Base-by-base conservation (phyloP, 1,140 invertebrate genomes). In the Pseudomyrmex gracilis region DNA sequence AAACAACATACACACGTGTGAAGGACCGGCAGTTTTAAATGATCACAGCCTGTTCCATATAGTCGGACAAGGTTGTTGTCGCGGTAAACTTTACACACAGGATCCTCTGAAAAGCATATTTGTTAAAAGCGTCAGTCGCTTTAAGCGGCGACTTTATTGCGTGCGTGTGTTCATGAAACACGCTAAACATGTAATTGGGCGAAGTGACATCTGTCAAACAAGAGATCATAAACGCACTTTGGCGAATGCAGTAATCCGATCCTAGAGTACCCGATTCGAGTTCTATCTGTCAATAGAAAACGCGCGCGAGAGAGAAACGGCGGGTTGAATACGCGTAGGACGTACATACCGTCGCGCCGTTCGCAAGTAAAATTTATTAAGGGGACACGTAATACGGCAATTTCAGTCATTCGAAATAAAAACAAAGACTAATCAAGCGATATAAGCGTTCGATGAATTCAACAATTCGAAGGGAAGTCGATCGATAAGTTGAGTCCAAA, bases 61-160 rank as follows among this genome's bases (percentile, higher is more conserved):
- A 67, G 53, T 7, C 67, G 49, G 70, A 73, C 88, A 90, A 90
- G 86, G 88, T 90, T 88, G 89, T 88, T 88, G 86, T 90, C 63
- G 74, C 80, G 88, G 51, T 60, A 76, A 71, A 63, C 76, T 87
- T 88, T 80, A 82, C 73, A 74, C 66, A 77, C 9, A 49, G 12
- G 10, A 49, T 68, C 53, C 67, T 73, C 68, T 84, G 73, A 88
- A 84, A 89, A 70, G 80, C 74, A 85, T 49, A 83, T 83, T 85
- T 78, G 87, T 88, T 88, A 88, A 88, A 88, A 83, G 87, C 86
- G 87, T 83, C 86, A 83, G 73, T 74, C 67, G 58, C 71, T 82
- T 77, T 60, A 63, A 64, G 17, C 43, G 13, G 43, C 22, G 15
- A 77, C 58, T 53, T 53, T 53, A n/a, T 49, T 24, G 22, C 85